Percentiles rank a stretch among this genome's conserved stretches.
These are phyloP conservation scores for Sussaba pulchella DNA, from an alignment of 2,888 invertebrate genomes.

Conservation along the genomic window DNA sequence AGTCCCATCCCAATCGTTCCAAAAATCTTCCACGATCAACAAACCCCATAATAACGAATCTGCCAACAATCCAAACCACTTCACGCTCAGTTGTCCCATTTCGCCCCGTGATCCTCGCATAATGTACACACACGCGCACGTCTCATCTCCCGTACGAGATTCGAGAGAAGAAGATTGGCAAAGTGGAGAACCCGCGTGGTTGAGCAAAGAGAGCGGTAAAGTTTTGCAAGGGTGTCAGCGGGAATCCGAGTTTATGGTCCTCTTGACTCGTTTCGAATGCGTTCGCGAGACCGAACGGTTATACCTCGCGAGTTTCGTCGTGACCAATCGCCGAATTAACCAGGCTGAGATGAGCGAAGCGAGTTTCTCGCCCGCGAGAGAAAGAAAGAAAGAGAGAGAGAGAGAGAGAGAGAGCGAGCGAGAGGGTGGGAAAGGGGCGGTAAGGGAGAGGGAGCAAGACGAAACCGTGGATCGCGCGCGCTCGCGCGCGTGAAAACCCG, in stretches of 20 bases:
- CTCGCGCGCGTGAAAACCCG: slow-evolving; percentile 63
- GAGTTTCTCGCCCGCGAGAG: slow-evolving; percentile 38
- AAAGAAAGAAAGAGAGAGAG: slow-evolving; percentile 42
- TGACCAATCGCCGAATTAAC: slow-evolving; percentile 72
- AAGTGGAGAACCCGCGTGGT: slow-evolving; percentile 28
- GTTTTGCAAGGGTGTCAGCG: slow-evolving; percentile 67
- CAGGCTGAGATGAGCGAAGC: slow-evolving; percentile 57
- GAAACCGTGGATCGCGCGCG: slow-evolving; percentile 29
- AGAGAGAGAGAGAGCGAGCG: slow-evolving; percentile 28
- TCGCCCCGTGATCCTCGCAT: too few species aligned
- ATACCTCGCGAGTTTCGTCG: slow-evolving; percentile 59
- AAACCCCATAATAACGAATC: too few species aligned
- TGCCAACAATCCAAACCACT: too few species aligned
- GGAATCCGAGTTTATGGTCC: slow-evolving; percentile 71
- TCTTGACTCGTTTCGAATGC: slow-evolving; percentile 59
- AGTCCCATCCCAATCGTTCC: too few species aligned
- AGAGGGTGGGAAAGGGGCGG: slow-evolving; percentile 62
- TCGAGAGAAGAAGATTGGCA: slow-evolving; percentile 10
- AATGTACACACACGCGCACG: not conserved
- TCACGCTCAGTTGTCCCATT: too few species aligned
- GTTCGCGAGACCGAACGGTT: slow-evolving; percentile 19
- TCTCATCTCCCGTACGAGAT: slow-evolving; percentile 21
- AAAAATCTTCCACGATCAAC: too few species aligned
- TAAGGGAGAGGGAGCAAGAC: slow-evolving; percentile 29
- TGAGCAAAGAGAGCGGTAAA: slow-evolving; percentile 36